Conservation (phyloP, 2,113 vertebrate genomes). For the Rhabdomys dilectus region DNA sequence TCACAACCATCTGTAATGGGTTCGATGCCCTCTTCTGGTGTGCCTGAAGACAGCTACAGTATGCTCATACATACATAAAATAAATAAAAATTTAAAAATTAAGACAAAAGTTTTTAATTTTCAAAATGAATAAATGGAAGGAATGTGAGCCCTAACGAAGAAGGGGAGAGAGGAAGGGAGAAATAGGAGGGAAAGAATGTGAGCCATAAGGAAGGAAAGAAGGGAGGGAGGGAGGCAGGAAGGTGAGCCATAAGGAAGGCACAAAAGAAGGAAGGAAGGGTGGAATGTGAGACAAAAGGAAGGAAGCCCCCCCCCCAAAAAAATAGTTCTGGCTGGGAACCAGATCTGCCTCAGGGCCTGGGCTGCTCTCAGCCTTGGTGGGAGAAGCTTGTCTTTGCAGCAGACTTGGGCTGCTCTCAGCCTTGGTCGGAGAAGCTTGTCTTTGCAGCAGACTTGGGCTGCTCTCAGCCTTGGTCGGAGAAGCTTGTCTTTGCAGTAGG, state of each 20-base stretch:
- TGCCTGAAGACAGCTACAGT: no score
- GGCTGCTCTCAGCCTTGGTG: no score
- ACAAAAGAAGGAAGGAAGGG: no score
- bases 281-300: constrained; percentile 46
- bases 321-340: background rate
- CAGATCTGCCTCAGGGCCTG: background rate
- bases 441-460: background rate
- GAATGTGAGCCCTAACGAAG: constrained; percentile 51
- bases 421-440: background rate
- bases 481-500: background rate
- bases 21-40: no score
- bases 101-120: constrained; percentile 60
- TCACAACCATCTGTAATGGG: no score
- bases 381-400: background rate
- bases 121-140: constrained; percentile 61
- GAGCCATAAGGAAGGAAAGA: constrained; percentile 6
- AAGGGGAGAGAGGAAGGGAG: background rate
- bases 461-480: no score
- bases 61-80: no score
- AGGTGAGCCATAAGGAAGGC: no score
- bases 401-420: no score
- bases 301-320: background rate
- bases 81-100: no score
- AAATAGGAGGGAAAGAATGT: no score
- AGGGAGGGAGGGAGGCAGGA: no score